Evolutionary conservation across 2,113 vertebrate species (phyloP), one percentile per base, ranked within the genome.

Genomic region (Phyllostomus hastatus): DNA sequence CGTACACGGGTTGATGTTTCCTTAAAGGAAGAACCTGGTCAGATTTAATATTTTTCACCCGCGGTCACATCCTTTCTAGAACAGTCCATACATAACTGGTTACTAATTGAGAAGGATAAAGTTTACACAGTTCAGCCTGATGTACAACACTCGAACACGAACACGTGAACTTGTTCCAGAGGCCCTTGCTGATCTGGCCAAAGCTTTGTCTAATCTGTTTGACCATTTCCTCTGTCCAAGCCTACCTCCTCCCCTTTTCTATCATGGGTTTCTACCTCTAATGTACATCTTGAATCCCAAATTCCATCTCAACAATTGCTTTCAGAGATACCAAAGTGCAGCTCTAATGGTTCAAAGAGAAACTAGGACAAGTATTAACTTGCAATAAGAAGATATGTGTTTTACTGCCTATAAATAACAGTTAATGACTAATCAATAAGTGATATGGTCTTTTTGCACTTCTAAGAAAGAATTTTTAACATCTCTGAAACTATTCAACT

Each of bases 101-200:
- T 19, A 31, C 16, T 66, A 11, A 82, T 2, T 17, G 22, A 46
- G n/a, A 11, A 19, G 5, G 0, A 7, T 4, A 73, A 48, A 20
- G 10, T 48, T 57, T 64, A 26, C 20, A 78, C 20, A 10, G 10
- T 76, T 76, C 10, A 59, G 38, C 4, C 35, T 61, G 7, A 33
- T 31, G 19, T 14, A 54, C 14, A 61, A 22, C 10, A 76, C 5
- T 61, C 1, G 16, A 57, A n/a, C 24, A 52, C 1, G 16, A 64
- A 38, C 22, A 52, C 28, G 15, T 1, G 22, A 67, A 52, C 0
- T 78, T 76, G 33, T 1, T 4, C 24, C 57, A 57, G 11, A 85
- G 19, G 3, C 3, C 1, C 41, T 24, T 57, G 50, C 7, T 79
- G 9, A 7, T 79, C 52, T 88, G 33, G 16, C n/a, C 5, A 1